Base-by-base conservation (phyloP, 2,797 vertebrate species). In the Myotis findleyi region DNA sequence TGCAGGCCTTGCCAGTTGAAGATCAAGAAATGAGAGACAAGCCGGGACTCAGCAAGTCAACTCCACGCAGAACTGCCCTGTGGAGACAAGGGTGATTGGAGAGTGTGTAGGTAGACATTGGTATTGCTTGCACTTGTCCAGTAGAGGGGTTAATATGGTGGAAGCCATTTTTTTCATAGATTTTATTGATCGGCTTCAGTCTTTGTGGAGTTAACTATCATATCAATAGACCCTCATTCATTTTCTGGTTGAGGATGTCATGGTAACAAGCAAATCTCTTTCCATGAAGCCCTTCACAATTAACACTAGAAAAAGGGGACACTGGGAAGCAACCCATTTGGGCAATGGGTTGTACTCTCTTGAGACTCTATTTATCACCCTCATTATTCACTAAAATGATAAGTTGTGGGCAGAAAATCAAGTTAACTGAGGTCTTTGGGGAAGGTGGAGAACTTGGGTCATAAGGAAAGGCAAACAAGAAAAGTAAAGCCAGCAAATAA, bases 101-200 rank as follows among this genome's bases (percentile, higher is more conserved):
- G 68, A 87, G 77, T 9, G 3, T 51, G 17, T 55, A 7, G 17
- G 20, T 73, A 11, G 3, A 38, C 6, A 1, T 33, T 16, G 21
- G 33, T 1, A 25, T 11, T 81, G 64, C 57, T 91, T 95, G 12
- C 84, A 86, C 94, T 95, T 94, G 55, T 89, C 23, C 96, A 89
- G 94, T 57, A 93, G 93, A 96, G 36, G 86, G 76, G 95, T 96
- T 98, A 96, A 97, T 95, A 94, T 59, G 76, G 68, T 55, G 27
- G 36, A 87, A 97, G 95, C 95, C 96, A 97, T 97, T 97, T 98
- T 96, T 95, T 96, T 95, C 97, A 97, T 95, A 93, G 95, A 97
- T 96, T 97, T 97, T 97, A 98, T 96, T 96, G 97, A 98, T 96
- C 92, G 86, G 51, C 66, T 97, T 97, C 92, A 96, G 93, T 75